Conservation (phyloP, 1,140 invertebrate genomes). For the Saxidomus purpurata region DNA sequence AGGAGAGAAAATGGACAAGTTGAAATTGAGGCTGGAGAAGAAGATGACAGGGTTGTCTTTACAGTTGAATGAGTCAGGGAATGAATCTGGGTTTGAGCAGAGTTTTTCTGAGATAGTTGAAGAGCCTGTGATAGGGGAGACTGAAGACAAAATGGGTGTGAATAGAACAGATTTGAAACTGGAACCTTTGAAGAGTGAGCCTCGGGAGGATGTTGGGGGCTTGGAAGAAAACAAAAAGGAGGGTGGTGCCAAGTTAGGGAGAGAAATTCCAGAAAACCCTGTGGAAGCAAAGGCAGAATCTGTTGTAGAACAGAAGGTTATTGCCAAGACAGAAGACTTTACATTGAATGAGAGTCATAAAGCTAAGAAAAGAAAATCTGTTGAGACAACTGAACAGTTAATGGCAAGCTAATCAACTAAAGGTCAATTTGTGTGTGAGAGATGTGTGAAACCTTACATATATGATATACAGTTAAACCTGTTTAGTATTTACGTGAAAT, state of each 20-base stretch:
- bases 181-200: not conserved
- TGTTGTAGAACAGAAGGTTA: not conserved
- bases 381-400: not conserved
- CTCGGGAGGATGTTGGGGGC: not conserved
- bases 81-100: not conserved
- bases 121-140: not conserved
- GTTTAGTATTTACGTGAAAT: no score
- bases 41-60: conserved; percentile 19
- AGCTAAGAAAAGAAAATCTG: not conserved
- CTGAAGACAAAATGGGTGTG: not conserved
- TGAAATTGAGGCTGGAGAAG: conserved; percentile 10
- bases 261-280: not conserved
- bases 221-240: not conserved
- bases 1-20: conserved; percentile 19
- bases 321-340: not conserved
- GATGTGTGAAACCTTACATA: no score
- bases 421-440: no score
- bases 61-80: not conserved
- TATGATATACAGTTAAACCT: no score
- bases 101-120: conserved; percentile 9
- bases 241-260: not conserved
- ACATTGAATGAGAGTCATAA: not conserved
- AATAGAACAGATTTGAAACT: not conserved
- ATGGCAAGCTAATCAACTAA: not conserved
- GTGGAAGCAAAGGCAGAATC: not conserved